A percentile compares a stretch with the other conserved stretches of the same genome.
Conservation (phyloP, 2,113 vertebrate genomes). For the Xyrauchen texanus region DNA sequence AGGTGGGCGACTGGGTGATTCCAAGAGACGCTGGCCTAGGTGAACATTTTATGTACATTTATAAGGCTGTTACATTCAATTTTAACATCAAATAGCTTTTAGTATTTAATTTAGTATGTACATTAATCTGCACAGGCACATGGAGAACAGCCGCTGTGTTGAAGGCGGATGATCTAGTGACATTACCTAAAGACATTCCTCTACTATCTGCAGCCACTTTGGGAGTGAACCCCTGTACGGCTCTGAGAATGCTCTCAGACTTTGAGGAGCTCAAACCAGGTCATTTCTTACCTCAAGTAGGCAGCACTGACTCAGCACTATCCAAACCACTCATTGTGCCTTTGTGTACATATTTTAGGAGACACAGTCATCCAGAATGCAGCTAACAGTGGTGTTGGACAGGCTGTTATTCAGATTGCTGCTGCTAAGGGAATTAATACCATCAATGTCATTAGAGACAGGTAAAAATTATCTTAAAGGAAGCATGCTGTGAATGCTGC, state of each 20-base stretch:
- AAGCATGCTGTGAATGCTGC: not conserved
- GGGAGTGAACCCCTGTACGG: constrained; percentile 92
- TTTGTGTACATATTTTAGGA: constrained; percentile 69
- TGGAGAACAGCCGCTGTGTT: constrained; percentile 84
- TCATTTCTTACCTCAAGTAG: not conserved
- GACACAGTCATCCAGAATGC: constrained; percentile 94
- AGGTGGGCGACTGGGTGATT: constrained; percentile 87
- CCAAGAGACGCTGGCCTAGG: constrained; percentile 80
- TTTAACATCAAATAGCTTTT: not conserved
- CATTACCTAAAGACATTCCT: constrained; percentile 81
- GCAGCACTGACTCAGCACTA: not conserved
- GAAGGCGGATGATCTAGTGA: constrained; percentile 71
- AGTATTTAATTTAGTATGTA: not conserved
- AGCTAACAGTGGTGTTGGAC: constrained; percentile 94
- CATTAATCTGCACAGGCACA: constrained; percentile 75
- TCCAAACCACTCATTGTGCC: not conserved
- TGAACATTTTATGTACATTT: constrained; percentile 59
- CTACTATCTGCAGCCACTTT: constrained; percentile 86
- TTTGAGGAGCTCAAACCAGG: constrained; percentile 83
- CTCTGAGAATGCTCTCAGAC: constrained; percentile 87
- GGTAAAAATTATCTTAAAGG: constrained; percentile 68
- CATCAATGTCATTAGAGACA: constrained; percentile 89
- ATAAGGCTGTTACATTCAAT: not conserved
- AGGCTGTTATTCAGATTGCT: constrained; percentile 96
- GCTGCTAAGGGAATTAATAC: constrained; percentile 84